Base-by-base conservation (phyloP, 2,797 vertebrate species). In the Acanthornis magna region DNA sequence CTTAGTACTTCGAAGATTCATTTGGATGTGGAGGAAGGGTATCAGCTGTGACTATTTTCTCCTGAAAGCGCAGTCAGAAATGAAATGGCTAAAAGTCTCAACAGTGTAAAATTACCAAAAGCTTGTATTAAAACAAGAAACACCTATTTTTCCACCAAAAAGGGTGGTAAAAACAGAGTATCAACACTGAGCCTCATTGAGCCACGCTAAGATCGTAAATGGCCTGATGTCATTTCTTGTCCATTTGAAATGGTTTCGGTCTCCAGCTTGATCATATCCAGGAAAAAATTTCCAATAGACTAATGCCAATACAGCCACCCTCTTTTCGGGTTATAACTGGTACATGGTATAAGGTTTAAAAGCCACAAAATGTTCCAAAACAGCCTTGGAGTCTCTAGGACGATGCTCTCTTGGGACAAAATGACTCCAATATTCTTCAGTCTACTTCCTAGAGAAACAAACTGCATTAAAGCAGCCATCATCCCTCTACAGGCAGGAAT, bases 331-430 rank as follows among this genome's bases (percentile, higher is more conserved):
- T 95, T 85, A 15, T 89, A 91, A 97, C 1, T 92, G 75, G 62
- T 83, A 91, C 89, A 84, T 16, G 48, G 80, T 93, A 92, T 81
- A 95, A 96, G 86, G 89, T 57, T 80, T 36, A 65, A 91, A 95
- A 91, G 78, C 94, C 96, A 97, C 95, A 97, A 68, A 90, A 89
- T 93, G 95, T 97, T 96, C 93, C 94, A 89, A 90, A 97, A 94
- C 88, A 96, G 87, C 50, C 58, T 79, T 79, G 47, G 23, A 96
- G 80, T 92, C 85, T 89, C 77, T 21, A 29, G 68, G 85, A 87
- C 2, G 14, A 55, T 82, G 57, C 57, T 94, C 91, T 94, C 93
- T 54, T 30, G 43, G 76, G 89, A 94, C 30, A 58, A 85, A 91
- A 91, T 72, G 65, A 51, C 63, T 91, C 51, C 90, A 85, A 57